Base-by-base conservation (phyloP, 2,888 invertebrate species). In the Agapetus fuscipes region DNA sequence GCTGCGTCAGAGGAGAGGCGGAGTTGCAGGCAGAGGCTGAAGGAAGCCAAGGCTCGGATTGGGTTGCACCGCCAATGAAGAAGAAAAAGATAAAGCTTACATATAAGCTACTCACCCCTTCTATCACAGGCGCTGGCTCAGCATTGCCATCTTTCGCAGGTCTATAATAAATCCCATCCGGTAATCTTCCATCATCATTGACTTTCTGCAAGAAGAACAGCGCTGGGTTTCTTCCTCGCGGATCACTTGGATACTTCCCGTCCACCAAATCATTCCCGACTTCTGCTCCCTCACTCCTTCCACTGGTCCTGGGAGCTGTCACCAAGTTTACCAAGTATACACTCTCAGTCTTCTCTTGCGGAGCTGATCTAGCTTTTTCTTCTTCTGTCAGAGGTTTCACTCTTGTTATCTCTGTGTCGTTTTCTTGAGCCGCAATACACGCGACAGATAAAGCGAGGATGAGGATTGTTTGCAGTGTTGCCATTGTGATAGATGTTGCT, bases 121-220 rank as follows among this genome's bases (percentile, higher is more conserved):
- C 32, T 24, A 42, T 30, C 6, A 40, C 30, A 7, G 47, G 37
- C 13, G 30, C 27, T 13, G 44, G 47, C 10, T 32, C 32, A 14
- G 31, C 41, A 7, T 25, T 29, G 26, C 45, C 54, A 17, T 58
- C 58, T 37, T 56, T 56, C 12, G 37, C 30, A 1, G 59, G 59
- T 27, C 49, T 30, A 17, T 54, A 59, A 37, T 58, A 60, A 26
- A 61, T 51, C 10, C 61, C 60, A 51, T 61, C 59, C 11, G 55
- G 51, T 0, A 53, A 43, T 7, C 20, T 48, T 1, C 43, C 45
- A 3, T 42, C 45, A 6, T 54, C 52, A 1, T 43, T 30, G 12
- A 41, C 45, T 32, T 37, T 37, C 31, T 47, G 47, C 14, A 47
- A 20, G 34, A 47, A 40, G 39, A 47, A 47, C 28, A 47, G 36